These are phyloP conservation scores for Alosa sapidissima DNA, from an alignment of 2,797 vertebrate species.

Conservation along the genomic window DNA sequence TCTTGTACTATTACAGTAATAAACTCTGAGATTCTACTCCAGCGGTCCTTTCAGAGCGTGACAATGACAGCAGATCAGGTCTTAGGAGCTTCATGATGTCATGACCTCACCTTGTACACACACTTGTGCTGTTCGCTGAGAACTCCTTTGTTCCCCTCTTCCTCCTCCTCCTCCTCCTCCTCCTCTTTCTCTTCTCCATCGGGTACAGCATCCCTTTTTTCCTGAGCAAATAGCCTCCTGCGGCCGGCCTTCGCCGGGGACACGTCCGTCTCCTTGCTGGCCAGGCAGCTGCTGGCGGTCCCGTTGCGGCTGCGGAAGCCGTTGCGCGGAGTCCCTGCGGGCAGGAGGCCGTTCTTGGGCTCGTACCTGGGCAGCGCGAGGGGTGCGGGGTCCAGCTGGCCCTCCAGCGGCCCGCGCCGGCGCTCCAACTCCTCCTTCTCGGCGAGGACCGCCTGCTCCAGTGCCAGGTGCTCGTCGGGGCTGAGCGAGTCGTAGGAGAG, in stretches of 20 bases:
- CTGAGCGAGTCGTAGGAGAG: conserved; percentile 95
- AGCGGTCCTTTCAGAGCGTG: too few relatives aligned
- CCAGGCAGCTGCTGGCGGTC: background rate
- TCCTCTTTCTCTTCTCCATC: conserved; percentile 76
- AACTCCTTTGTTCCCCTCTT: conserved; percentile 79
- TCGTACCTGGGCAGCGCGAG: conserved; percentile 91
- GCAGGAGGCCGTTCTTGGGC: conserved; percentile 91
- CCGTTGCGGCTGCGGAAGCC: conserved; percentile 83
- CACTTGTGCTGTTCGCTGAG: conserved; percentile 97
- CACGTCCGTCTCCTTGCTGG: conserved; percentile 80
- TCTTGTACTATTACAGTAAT: too few relatives aligned
- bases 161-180: conserved; percentile 76
- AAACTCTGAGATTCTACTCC: background rate
- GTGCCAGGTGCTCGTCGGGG: conserved; percentile 85
- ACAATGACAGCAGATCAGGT: background rate
- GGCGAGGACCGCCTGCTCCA: conserved; percentile 90
- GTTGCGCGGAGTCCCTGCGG: conserved; percentile 72
- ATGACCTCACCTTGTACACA: conserved; percentile 88
- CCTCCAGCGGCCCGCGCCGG: conserved; percentile 91
- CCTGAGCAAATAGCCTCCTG: conserved; percentile 96
- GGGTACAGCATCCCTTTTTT: conserved; percentile 81
- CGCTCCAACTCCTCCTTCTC: conserved; percentile 93
- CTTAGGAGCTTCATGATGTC: background rate
- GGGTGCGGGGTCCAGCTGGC: conserved; percentile 82
- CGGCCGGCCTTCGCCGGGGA: conserved; percentile 83